Percentiles rank a stretch among this genome's conserved stretches.
phyloP scores from a whole-genome alignment of 2,888 invertebrate species.

The Ichneumoninae sp. region DNA sequence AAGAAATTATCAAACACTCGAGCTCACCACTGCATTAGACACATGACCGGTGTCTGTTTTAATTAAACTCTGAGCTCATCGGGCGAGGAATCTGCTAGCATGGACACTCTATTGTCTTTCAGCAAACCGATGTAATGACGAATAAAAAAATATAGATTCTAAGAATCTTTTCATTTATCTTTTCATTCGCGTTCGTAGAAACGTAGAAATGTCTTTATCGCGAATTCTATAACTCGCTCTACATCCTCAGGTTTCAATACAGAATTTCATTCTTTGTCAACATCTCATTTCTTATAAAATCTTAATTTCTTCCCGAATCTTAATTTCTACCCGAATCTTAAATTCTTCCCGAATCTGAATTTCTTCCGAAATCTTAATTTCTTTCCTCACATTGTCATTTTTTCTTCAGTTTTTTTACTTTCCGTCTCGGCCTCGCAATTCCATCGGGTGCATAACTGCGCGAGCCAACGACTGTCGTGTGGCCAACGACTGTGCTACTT shows the following conservation, averaged over 20 bases:
- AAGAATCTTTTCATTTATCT: not conserved
- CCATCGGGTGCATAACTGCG: too few species aligned
- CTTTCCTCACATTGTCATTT: too few species aligned
- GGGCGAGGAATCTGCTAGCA: conserved; percentile 38
- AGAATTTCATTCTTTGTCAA: too few species aligned
- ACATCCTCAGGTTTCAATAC: too few species aligned
- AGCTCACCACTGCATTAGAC: conserved; percentile 22
- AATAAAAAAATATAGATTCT: not conserved
- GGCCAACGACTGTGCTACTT: conserved; percentile 1
- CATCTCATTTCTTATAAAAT: too few species aligned
- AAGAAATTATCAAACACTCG: conserved; percentile 30
- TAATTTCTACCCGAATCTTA: too few species aligned
- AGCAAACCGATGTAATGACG: conserved; percentile 3
- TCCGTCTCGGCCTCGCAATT: too few species aligned
- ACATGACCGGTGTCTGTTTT: not conserved
- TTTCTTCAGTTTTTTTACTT: too few species aligned
- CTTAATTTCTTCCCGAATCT: too few species aligned
- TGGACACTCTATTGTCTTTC: conserved; percentile 21
- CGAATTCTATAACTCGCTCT: not conserved
- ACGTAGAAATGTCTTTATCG: not conserved
- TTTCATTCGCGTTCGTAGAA: not conserved
- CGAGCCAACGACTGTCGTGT: too few species aligned
- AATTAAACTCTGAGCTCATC: conserved; percentile 48
- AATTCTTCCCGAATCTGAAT: too few species aligned
- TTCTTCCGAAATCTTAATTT: too few species aligned